phyloP scores from a whole-genome alignment of 2,797 vertebrate species.

The Manis pentadactyla region DNA sequence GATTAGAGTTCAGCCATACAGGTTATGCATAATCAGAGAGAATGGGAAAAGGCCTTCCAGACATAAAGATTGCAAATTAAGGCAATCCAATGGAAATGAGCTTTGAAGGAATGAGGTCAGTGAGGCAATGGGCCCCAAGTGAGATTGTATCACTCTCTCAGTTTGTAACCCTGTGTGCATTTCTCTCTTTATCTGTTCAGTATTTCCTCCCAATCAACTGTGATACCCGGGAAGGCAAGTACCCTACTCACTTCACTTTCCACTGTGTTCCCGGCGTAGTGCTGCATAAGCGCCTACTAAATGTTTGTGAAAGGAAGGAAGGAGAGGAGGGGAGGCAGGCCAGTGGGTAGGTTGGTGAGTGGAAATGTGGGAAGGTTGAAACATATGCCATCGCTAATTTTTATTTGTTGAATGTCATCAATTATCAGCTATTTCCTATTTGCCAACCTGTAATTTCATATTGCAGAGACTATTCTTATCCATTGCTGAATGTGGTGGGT shows the following conservation, averaged over 20 bases:
- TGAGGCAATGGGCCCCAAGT: background rate
- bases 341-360: background rate
- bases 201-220: background rate
- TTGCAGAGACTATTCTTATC: background rate
- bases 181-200: background rate
- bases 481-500: background rate
- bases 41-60: background rate
- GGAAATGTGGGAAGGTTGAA: background rate
- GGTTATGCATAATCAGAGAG: background rate
- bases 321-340: background rate
- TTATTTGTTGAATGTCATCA: background rate
- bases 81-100: background rate
- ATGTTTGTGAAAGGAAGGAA: constrained; percentile 1
- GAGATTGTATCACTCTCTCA: background rate
- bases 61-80: background rate
- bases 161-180: background rate
- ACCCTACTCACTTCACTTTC: too few relatives aligned
- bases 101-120: background rate
- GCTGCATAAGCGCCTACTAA: background rate
- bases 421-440: background rate
- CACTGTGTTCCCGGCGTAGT: too few relatives aligned
- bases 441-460: background rate
- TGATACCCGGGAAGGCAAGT: background rate
- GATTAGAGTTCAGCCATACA: background rate
- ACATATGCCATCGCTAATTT: background rate